A percentile compares a stretch with the other conserved stretches of the same genome.
These are phyloP conservation scores for Allygus modestus DNA, from an alignment of 2,888 invertebrate species.

Conservation along the genomic window DNA sequence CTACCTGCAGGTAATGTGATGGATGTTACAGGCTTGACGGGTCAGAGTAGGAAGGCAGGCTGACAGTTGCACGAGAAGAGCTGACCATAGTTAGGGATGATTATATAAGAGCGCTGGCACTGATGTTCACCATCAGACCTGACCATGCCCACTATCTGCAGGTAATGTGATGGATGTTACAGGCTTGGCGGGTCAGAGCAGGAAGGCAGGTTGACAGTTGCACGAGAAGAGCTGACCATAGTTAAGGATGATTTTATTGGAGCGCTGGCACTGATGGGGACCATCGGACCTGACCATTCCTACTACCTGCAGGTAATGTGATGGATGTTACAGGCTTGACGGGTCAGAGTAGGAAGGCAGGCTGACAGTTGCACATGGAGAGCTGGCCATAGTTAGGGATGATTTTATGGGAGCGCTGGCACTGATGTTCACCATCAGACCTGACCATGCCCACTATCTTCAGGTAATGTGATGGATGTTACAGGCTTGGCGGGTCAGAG, in stretches of 20 bases:
- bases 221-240: too few relatives aligned
- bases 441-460: constrained; percentile 91
- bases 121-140: constrained; percentile 86
- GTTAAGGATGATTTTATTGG: too few relatives aligned
- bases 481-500: too few relatives aligned
- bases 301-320: too few relatives aligned
- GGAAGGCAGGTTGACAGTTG: too few relatives aligned
- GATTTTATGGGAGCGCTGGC: constrained; percentile 90
- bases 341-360: constrained; percentile 91
- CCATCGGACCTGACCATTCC: too few relatives aligned
- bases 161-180: constrained; percentile 75
- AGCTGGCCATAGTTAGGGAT: constrained; percentile 87
- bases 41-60: constrained; percentile 90
- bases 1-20: too few relatives aligned
- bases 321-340: constrained; percentile 61
- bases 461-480: constrained; percentile 76
- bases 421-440: constrained; percentile 85
- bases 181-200: too few relatives aligned
- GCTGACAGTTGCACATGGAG: constrained; percentile 88
- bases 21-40: constrained; percentile 71
- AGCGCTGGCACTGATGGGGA: too few relatives aligned
- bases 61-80: constrained; percentile 90
- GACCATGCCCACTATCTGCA: constrained; percentile 90
- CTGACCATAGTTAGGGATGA: constrained; percentile 89
- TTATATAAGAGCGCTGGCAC: constrained; percentile 87